A percentile compares a stretch with the other conserved stretches of the same genome.
Conservation (phyloP, 2,888 invertebrate genomes). For the Schizotus pectinicornis region DNA sequence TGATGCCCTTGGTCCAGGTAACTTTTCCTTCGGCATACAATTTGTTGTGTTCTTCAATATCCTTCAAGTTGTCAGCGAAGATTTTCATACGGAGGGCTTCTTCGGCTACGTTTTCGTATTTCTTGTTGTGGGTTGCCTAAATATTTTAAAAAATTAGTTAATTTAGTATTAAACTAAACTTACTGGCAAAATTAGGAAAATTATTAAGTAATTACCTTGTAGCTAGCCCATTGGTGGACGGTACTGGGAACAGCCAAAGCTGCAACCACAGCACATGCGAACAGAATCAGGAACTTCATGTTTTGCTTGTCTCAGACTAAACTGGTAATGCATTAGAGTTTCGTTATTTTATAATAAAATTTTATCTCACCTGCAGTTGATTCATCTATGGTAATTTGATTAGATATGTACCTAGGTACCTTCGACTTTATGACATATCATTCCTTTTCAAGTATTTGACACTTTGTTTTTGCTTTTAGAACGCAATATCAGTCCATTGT, state of each 20-base stretch:
- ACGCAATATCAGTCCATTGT: no score
- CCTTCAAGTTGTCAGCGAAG: conserved; percentile 80
- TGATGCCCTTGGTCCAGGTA: conserved; percentile 69
- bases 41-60: conserved; percentile 79
- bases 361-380: no score
- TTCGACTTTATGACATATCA: no score
- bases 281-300: not conserved
- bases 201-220: conserved; percentile 23
- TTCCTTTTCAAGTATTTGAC: no score
- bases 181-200: no score
- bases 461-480: no score
- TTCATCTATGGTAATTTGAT: no score
- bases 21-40: conserved; percentile 65
- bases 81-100: conserved; percentile 82
- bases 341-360: no score
- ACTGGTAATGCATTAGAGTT: no score
- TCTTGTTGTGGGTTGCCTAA: conserved; percentile 9
- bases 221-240: conserved; percentile 26
- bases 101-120: conserved; percentile 70
- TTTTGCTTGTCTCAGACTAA: not conserved
- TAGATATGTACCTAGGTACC: no score
- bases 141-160: not conserved
- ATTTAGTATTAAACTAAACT: no score
- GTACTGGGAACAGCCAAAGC: conserved; percentile 12
- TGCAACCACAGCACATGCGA: conserved; percentile 23